A percentile compares a stretch with the other conserved stretches of the same genome.
Conservation (phyloP, 2,888 invertebrate genomes). For the Leptinotarsa tumamoca region DNA sequence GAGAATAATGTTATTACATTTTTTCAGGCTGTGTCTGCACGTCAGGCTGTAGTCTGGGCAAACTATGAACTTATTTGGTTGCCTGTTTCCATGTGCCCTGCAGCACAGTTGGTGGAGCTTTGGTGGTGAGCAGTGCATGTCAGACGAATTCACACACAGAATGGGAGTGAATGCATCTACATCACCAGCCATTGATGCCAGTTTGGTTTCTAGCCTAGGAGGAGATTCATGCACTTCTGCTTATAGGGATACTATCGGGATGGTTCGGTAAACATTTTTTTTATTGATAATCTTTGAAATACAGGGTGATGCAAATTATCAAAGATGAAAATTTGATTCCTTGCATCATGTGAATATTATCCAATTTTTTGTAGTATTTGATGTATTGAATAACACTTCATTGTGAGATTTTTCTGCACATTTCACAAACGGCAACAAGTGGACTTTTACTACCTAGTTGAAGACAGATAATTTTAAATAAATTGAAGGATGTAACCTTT, state of each 20-base stretch:
- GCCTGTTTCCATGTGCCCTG: slow-evolving; percentile 72
- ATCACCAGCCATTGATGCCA: slow-evolving; percentile 58
- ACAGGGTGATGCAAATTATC: no score
- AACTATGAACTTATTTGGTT: slow-evolving; percentile 73
- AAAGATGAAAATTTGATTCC: no score
- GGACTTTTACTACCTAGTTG: no score
- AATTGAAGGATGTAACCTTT: no score
- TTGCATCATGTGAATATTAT: no score
- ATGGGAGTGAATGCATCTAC: slow-evolving; percentile 67
- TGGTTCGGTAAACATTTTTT: slow-evolving; percentile 54
- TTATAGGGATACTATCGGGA: slow-evolving; percentile 62
- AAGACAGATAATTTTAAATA: no score
- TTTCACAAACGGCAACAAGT: no score
- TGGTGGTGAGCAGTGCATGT: slow-evolving; percentile 64
- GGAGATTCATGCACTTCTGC: slow-evolving; percentile 58
- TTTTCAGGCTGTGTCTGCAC: slow-evolving; percentile 62
- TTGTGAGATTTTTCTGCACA: no score
- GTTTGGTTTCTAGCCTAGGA: slow-evolving; percentile 50
- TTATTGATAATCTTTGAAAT: slow-evolving; percentile 31
- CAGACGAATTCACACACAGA: slow-evolving; percentile 64
- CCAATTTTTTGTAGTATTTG: no score
- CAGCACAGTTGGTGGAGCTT: slow-evolving; percentile 69
- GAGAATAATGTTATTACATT: slow-evolving; percentile 12
- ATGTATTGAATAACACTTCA: no score
- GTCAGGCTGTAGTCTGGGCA: slow-evolving; percentile 71